Evolutionary conservation across 2,888 invertebrate species (phyloP), one percentile per base, ranked within the genome.

Genomic region (Xestobium rufovillosum): DNA sequence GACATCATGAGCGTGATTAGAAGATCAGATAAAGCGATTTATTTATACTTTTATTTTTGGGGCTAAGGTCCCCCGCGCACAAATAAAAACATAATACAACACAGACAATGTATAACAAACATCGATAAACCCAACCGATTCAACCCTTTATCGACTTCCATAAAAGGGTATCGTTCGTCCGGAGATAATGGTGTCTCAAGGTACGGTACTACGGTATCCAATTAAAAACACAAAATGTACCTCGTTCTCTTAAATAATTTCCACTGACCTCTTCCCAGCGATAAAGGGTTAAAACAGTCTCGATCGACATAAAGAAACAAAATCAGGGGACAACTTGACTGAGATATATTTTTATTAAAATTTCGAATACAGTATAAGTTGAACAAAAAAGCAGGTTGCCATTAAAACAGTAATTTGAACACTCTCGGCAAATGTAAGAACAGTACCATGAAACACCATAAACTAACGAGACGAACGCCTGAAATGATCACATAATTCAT

Each of bases 131-230:
- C n/a, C n/a, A n/a, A n/a, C n/a, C n/a, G 23, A 32, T 30, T 32
- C 41, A 43, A 45, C 45, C 45, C 41, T 43, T 44, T 39, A 41
- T 45, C 45, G 41, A 41, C 39, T 43, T 39, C 36, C 39, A 39
- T 37, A 41, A 42, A 44, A 38, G 42, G 35, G 34, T n/a, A n/a
- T n/a, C n/a, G n/a, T n/a, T n/a, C n/a, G n/a, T n/a, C n/a, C n/a
- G n/a, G n/a, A 39, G 52, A 51, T 45, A 53, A 55, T 55, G 56
- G 52, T 52, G 52, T 50, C 50, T 54, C 51, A 51, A 48, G 41
- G 50, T 49, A 46, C n/a, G n/a, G n/a, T n/a, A n/a, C n/a, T n/a
- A n/a, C n/a, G n/a, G n/a, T n/a, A n/a, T n/a, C n/a, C n/a, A n/a
- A n/a, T n/a, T n/a, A n/a, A n/a, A n/a, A n/a, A n/a, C n/a, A n/a